Conservation (phyloP, 2,113 vertebrate species). For the Melanerpes aurifrons region DNA sequence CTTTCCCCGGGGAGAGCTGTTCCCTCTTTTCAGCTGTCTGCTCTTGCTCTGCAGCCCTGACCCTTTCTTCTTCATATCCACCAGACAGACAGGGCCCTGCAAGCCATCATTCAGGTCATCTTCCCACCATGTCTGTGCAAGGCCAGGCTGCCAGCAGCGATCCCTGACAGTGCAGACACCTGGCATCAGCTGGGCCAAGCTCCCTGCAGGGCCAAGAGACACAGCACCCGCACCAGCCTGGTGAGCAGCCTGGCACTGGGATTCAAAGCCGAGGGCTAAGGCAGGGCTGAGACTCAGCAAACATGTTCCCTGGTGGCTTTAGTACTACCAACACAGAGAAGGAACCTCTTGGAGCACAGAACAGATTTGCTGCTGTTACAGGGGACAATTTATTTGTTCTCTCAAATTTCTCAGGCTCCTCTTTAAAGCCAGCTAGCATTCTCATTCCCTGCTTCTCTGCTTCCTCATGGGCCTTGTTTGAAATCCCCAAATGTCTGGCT, state of each 20-base stretch:
- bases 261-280: background rate
- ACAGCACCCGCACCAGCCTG: fast-evolving
- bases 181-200: fast-evolving
- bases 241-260: background rate
- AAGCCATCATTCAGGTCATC: background rate
- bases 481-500: background rate
- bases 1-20: background rate
- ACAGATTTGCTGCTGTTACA: fast-evolving
- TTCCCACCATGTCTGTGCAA: fast-evolving
- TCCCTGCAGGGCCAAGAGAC: fast-evolving
- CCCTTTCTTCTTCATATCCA: background rate
- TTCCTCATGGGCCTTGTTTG: background rate
- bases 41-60: fast-evolving
- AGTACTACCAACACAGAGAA: fast-evolving
- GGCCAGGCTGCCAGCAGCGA: background rate
- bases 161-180: fast-evolving
- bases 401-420: background rate
- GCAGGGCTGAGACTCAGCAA: background rate
- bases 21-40: background rate
- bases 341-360: background rate
- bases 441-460: background rate
- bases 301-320: fast-evolving
- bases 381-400: background rate
- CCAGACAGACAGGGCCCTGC: fast-evolving
- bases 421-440: background rate